Conservation (phyloP, 2,113 vertebrate species). For the Xenotilapia longispinis region DNA sequence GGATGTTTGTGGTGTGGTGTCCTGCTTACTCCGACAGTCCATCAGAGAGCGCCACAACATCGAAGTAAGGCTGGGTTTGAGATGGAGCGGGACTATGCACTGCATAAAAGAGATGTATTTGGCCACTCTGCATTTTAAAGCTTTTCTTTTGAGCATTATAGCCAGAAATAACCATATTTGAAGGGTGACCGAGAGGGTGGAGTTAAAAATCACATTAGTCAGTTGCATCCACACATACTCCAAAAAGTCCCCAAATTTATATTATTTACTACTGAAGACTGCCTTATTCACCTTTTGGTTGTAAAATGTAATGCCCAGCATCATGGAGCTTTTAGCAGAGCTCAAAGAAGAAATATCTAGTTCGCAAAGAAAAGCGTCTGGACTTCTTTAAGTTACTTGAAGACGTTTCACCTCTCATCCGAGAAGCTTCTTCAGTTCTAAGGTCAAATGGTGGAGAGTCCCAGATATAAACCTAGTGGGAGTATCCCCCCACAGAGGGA, state of each 20-base stretch:
- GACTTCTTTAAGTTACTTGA: no score
- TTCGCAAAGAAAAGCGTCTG: no score
- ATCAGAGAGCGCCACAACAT: conserved; percentile 58
- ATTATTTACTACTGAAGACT: not conserved
- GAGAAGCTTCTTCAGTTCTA: no score
- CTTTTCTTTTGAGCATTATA: not conserved
- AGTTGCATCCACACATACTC: not conserved
- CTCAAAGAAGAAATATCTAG: not conserved
- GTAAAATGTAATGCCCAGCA: not conserved
- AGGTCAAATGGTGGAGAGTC: no score
- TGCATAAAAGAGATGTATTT: not conserved
- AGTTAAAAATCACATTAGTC: not conserved
- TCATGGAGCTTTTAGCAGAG: not conserved
- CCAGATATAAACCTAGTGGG: no score
- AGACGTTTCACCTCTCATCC: no score
- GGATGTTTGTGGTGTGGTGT: conserved; percentile 58
- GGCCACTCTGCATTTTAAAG: not conserved
- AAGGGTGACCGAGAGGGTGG: not conserved
- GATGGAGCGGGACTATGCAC: not conserved
- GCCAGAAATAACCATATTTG: not conserved
- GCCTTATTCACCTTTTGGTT: not conserved
- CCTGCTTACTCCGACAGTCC: conserved; percentile 49
- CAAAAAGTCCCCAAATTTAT: not conserved
- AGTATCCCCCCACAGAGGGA: no score
- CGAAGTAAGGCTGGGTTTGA: conserved; percentile 41